Percentiles rank a stretch among this genome's conserved stretches.
phyloP scores from a whole-genome alignment of 2,113 vertebrate genomes.

The Pogona vitticeps region DNA sequence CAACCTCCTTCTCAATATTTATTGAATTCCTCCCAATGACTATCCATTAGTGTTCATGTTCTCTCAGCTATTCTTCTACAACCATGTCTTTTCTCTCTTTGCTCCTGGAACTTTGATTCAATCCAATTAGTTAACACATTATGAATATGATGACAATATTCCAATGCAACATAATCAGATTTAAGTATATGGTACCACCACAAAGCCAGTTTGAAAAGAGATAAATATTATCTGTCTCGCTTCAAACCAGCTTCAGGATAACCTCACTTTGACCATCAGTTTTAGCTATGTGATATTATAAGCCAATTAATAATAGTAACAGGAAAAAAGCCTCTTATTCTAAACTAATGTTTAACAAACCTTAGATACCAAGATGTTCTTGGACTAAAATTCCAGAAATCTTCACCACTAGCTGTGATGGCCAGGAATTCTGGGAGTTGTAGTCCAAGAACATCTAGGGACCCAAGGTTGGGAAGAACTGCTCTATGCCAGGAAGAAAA shows the following conservation, averaged over 20 bases:
- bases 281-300: neutral
- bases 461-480: too few relatives aligned
- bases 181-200: neutral
- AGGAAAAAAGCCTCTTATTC: too few relatives aligned
- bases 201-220: neutral
- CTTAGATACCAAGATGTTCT: too few relatives aligned
- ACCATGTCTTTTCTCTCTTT: neutral
- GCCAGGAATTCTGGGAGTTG: too few relatives aligned
- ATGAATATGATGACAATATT: neutral
- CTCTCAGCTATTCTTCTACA: neutral
- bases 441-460: too few relatives aligned
- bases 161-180: neutral
- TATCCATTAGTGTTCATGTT: neutral
- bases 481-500: too few relatives aligned
- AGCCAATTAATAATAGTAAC: neutral
- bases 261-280: neutral
- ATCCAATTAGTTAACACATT: neutral
- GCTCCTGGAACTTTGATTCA: neutral
- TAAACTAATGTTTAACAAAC: too few relatives aligned
- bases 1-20: neutral
- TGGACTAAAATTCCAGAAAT: too few relatives aligned
- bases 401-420: too few relatives aligned
- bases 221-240: neutral
- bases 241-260: neutral
- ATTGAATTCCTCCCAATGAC: neutral